Base-by-base conservation (phyloP, 2,113 vertebrate species). In the Neotoma lepida region DNA sequence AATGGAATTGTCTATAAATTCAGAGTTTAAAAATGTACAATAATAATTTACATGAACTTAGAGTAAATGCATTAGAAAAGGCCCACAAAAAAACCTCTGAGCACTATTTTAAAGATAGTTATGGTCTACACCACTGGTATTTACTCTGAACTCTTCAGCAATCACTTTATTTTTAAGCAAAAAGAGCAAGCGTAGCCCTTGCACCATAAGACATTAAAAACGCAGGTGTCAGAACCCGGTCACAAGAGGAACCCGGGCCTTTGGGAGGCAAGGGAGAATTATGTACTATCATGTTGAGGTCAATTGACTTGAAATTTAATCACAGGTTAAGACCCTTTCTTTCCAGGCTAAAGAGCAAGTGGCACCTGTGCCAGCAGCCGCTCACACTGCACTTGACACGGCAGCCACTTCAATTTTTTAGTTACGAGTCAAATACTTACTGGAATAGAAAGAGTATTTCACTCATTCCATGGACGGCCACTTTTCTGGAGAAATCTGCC, bases 161-260 rank as follows among this genome's bases (percentile, higher is more conserved):
- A 95, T 97, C 93, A 97, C 96, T 98, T 97, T 73, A 97, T 96
- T 98, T 95, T 97, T 96, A 97, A 94, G 96, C 88, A 96, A 96
- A 98, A 95, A 97, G 95, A 97, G 81, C 97, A 98, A 78, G 89
- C 86, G 95, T 74, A 91, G 78, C n/a, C 56, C 28, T 95, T 88
- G 94, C 93, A 12, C 95, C 39, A 63, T 93, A 86, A 96, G 96
- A 97, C 88, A 95, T 89, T 96, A 94, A 97, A 95, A 96, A 70
- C 26, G 30, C 89, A 97, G 96, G 96, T 97, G 91, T 78, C 94
- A 96, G 93, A 95, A 97, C n/a, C 84, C 94, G 95, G 95, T 88
- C 64, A 95, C 95, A 96, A 94, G 74, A 49, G 84, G 94, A 86
- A 91, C 94, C 30, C n/a, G 88, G 76, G 39, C 68, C 58, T 85